phyloP scores from a whole-genome alignment of 2,888 invertebrate species.

The Drosophila dives region DNA sequence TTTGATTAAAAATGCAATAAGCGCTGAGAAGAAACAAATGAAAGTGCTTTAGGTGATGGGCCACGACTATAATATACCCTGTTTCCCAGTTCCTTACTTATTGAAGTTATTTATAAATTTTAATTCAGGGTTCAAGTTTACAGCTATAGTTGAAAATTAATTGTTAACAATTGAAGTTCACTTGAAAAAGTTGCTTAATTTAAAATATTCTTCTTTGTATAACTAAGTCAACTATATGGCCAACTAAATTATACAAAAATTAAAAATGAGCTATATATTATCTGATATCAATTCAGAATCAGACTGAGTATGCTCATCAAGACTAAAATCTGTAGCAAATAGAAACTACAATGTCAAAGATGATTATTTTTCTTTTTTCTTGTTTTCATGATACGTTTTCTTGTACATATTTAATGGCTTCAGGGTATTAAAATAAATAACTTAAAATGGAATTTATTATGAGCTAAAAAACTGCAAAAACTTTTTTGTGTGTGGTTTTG shows the following conservation, averaged over 20 bases:
- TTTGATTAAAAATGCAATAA: slow-evolving; percentile 19
- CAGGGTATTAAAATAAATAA: slow-evolving; percentile 1
- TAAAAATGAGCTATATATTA: background rate
- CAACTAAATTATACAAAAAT: background rate
- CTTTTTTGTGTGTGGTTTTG: slow-evolving; percentile 9
- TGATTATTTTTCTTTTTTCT: background rate
- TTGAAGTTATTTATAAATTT: background rate
- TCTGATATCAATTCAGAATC: background rate
- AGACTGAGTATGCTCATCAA: background rate
- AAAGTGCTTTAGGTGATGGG: background rate
- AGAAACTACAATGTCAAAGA: background rate
- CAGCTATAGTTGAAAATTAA: background rate
- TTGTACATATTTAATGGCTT: background rate
- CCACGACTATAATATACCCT: background rate
- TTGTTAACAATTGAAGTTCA: too few species aligned
- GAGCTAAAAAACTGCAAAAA: slow-evolving; percentile 36
- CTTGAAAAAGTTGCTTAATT: background rate
- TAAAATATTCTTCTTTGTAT: background rate
- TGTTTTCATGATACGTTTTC: background rate
- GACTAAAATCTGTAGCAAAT: background rate
- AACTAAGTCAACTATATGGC: background rate
- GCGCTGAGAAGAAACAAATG: slow-evolving; percentile 9
- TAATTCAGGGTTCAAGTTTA: background rate
- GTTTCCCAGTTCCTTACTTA: background rate
- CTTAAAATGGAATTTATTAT: slow-evolving; percentile 49